Base-by-base conservation (phyloP, 2,113 vertebrate genomes). In the Sula dactylatra region DNA sequence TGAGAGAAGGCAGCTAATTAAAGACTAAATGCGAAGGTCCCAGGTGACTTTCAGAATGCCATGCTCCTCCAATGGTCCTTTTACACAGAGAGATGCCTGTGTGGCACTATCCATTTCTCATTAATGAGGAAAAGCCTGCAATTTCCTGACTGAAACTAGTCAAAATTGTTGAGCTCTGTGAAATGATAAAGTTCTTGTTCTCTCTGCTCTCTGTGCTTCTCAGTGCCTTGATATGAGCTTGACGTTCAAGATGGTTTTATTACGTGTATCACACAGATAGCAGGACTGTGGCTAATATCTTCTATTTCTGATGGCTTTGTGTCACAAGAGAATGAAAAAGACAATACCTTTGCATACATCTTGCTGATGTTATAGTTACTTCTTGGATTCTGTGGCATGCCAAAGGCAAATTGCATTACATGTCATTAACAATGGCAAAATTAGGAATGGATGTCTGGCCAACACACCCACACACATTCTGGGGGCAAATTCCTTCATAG, bases 391-490 rank as follows among this genome's bases (percentile, higher is more conserved):
- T 31, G 54, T 49, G 86, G n/a, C 13, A 16, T 45, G 10, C 38
- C 2, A 3, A 25, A 54, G 20, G 45, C 19, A 47, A 54, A 31
- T 7, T 31, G 16, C 47, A 9, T 61, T 76, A 11, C 34, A 4
- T 11, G 38, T 24, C 22, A 32, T 52, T 18, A 42, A 26, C 50
- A 50, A 12, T 4, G 12, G 52, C n/a, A 17, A 25, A 55, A 31
- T 9, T 14, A 40, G 47, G 70, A 52, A 61, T 11, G 27, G 7
- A 9, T 31, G 34, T 38, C 47, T 83, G 64, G 49, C 34, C 27
- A 27, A 38, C 14, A 7, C 6, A 16, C 7, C 5, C 10, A 2
- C 7, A 11, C 10, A 1, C 19, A 1, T 25, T 26, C 55, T 38
- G 3, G 11, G 55, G 29, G 17, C 34, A 19, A 13, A 21, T 52